Conservation (phyloP, 2,797 vertebrate genomes). For the Prionace glauca region DNA sequence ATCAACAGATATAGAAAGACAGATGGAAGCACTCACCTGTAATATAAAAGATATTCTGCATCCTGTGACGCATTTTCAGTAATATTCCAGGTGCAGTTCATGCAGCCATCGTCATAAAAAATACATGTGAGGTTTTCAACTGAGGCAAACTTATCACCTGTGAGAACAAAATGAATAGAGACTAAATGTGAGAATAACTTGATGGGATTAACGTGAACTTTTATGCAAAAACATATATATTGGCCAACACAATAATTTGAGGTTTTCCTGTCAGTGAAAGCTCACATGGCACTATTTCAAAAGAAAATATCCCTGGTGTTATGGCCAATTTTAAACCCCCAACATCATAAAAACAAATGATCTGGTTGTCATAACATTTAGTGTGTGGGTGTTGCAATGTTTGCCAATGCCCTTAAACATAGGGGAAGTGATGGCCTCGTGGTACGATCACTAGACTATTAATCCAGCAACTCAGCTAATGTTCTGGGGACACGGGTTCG, state of each 20-base stretch:
- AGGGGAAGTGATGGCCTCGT: too few species aligned
- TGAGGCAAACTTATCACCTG: background rate
- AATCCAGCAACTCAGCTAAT: too few species aligned
- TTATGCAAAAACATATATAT: background rate
- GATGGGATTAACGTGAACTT: background rate
- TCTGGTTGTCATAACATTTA: background rate
- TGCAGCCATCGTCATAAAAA: background rate
- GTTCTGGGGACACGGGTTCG: too few species aligned
- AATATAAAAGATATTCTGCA: background rate
- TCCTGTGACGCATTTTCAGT: background rate
- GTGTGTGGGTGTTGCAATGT: background rate
- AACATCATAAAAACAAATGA: background rate
- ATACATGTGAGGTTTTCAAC: background rate
- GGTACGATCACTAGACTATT: too few species aligned
- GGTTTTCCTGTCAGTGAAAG: background rate
- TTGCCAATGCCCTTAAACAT: background rate
- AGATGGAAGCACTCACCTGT: background rate
- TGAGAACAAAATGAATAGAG: background rate
- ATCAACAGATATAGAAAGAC: background rate
- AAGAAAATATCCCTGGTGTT: too few species aligned
- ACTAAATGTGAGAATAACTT: background rate
- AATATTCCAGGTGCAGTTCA: constrained; percentile 30
- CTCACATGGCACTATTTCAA: background rate
- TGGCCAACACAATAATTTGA: background rate
- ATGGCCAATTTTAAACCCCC: background rate